phyloP scores from a whole-genome alignment of 2,797 vertebrate species.

The Pteropus rufus region DNA sequence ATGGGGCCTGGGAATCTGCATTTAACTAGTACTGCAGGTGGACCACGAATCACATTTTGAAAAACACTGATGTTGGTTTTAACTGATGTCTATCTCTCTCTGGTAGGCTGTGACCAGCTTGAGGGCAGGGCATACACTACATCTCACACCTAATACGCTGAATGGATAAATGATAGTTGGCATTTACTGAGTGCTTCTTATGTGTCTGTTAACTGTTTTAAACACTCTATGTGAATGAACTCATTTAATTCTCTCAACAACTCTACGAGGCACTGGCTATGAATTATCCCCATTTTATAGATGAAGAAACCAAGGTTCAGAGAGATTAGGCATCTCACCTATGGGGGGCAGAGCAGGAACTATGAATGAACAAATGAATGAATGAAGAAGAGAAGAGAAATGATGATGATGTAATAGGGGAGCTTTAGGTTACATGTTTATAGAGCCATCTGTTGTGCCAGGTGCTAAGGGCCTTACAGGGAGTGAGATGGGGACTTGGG shows the following conservation, averaged over 20 bases:
- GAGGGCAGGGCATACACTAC: neutral
- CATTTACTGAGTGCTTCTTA: neutral
- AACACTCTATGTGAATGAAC: neutral
- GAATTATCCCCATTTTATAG: neutral
- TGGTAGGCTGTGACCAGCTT: neutral
- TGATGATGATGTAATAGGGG: neutral
- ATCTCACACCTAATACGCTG: neutral
- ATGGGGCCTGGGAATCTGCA: neutral
- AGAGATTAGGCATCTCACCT: neutral
- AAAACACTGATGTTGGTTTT: neutral
- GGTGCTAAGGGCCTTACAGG: neutral
- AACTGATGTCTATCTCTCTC: neutral
- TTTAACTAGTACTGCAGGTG: neutral
- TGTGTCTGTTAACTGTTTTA: neutral
- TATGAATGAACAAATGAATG: neutral
- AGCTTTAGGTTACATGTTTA: neutral
- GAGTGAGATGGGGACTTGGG: neutral
- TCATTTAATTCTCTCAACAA: neutral
- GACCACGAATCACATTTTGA: neutral
- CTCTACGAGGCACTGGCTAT: neutral
- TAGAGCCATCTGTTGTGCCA: neutral
- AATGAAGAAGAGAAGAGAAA: neutral
- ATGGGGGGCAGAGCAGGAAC: neutral
- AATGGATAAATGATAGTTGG: no score
- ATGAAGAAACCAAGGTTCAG: slow-evolving; percentile 25